Conservation (phyloP, 2,113 vertebrate species). For the Zosterops lateralis region DNA sequence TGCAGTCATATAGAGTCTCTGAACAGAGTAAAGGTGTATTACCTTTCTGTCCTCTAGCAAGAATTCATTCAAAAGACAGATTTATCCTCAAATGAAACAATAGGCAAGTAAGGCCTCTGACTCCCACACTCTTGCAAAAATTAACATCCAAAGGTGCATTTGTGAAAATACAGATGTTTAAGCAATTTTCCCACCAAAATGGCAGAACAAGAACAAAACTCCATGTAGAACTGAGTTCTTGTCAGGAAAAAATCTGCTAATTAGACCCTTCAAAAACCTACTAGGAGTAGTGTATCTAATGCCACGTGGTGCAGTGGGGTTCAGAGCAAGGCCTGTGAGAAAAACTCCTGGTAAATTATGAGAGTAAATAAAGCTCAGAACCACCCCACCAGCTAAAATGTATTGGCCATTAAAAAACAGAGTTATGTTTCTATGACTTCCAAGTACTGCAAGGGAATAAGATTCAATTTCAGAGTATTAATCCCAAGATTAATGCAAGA, state of each 20-base stretch:
- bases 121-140: not conserved
- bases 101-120: not conserved
- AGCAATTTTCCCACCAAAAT: not conserved
- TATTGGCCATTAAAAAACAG: not conserved
- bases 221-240: not conserved
- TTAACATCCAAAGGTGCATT: not conserved
- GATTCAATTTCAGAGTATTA: not conserved
- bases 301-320: not conserved
- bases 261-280: not conserved
- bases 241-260: not conserved
- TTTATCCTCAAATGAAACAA: not conserved
- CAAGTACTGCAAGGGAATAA: not conserved
- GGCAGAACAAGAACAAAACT: not conserved
- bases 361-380: not conserved
- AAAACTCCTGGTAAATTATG: not conserved
- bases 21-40: not conserved
- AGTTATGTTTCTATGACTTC: not conserved
- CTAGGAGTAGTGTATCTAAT: not conserved
- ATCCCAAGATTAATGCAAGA: not conserved
- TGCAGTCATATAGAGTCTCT: not conserved
- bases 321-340: not conserved
- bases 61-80: not conserved
- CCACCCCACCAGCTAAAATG: not conserved
- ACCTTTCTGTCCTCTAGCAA: not conserved
- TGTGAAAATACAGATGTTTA: not conserved